Percentiles rank a stretch among this genome's conserved stretches.
These are phyloP conservation scores for Drosophila putrida DNA, from an alignment of 2,888 invertebrate species.

Conservation along the genomic window DNA sequence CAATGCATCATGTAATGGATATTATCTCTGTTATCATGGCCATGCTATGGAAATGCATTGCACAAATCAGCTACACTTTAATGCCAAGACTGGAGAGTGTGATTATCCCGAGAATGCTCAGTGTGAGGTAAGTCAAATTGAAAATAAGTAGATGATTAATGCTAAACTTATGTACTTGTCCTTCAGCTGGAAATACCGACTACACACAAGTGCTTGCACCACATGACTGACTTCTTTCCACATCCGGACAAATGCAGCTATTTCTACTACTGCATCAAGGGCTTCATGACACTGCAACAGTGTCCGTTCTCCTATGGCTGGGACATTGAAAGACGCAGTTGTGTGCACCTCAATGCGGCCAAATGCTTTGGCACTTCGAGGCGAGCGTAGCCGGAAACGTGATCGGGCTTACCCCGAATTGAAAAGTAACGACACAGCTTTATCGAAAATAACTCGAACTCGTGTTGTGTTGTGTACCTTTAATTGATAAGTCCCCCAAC, in stretches of 20 bases:
- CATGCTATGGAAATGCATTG: conserved; percentile 83
- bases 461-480: conserved; percentile 44
- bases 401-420: conserved; percentile 23
- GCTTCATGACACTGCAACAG: conserved; percentile 83
- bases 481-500: conserved; percentile 56
- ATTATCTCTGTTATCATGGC: conserved; percentile 83
- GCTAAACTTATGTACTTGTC: background rate
- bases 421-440: conserved; percentile 2
- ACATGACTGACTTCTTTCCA: conserved; percentile 82
- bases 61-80: conserved; percentile 81
- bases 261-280: conserved; percentile 84
- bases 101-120: conserved; percentile 81
- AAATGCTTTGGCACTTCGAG: conserved; percentile 72
- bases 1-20: conserved; percentile 77
- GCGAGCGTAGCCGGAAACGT: conserved; percentile 47
- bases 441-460: conserved; percentile 26
- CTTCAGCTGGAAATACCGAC: conserved; percentile 62
- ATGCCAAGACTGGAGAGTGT: conserved; percentile 75
- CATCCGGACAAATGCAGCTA: conserved; percentile 84
- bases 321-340: conserved; percentile 82
- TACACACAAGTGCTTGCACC: conserved; percentile 74
- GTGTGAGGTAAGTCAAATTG: conserved; percentile 64
- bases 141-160: background rate
- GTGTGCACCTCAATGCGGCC: conserved; percentile 78
- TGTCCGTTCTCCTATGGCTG: conserved; percentile 84